phyloP scores from a whole-genome alignment of 2,797 vertebrate genomes.

The Gallirallus australis region DNA sequence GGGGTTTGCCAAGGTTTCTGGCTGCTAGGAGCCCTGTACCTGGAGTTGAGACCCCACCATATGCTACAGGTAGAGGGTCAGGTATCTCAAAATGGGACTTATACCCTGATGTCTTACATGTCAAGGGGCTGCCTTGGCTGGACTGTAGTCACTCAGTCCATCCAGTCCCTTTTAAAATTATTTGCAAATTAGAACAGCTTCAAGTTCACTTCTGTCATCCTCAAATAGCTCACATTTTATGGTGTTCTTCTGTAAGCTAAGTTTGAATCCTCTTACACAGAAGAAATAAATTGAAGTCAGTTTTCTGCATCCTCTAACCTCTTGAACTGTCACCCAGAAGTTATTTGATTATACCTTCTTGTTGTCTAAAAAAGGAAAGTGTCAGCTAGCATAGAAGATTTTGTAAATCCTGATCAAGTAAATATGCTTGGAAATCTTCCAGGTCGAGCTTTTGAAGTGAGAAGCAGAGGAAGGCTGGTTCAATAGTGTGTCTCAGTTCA shows the following conservation, averaged over 20 bases:
- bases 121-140: background rate
- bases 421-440: background rate
- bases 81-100: background rate
- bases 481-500: background rate
- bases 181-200: background rate
- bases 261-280: background rate
- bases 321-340: background rate
- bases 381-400: background rate
- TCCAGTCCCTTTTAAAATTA: background rate
- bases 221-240: background rate
- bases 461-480: background rate
- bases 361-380: background rate
- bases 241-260: background rate
- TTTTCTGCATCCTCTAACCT: background rate
- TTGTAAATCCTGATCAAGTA: background rate
- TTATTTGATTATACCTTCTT: background rate
- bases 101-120: background rate
- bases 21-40: background rate
- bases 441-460: background rate
- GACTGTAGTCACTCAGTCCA: background rate
- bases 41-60: background rate
- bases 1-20: background rate
- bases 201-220: background rate
- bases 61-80: background rate
- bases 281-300: background rate